Evolutionary conservation across 2,888 invertebrate genomes (phyloP).

Genomic region (Diaprepes abbreviatus): DNA sequence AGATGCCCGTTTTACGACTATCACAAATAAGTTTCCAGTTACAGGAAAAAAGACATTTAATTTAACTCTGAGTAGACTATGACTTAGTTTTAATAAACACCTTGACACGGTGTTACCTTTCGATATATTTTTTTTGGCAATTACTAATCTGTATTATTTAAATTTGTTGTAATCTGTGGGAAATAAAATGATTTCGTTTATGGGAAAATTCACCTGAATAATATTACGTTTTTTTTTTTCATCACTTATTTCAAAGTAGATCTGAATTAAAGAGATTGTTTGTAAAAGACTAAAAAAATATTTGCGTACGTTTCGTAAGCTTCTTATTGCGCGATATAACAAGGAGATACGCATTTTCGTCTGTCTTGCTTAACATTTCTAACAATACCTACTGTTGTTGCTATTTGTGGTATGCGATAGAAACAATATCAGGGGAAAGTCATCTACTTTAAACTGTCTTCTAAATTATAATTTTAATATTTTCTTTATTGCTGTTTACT

Average conservation of each 20-base stretch:
- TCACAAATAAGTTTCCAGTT: too few relatives aligned
- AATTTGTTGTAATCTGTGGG: not conserved
- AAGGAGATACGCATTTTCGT: slow-evolving; percentile 30
- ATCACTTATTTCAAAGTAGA: not conserved
- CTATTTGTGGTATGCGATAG: slow-evolving; percentile 19
- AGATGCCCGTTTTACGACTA: too few relatives aligned
- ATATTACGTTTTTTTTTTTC: not conserved
- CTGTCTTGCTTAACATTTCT: slow-evolving; percentile 24
- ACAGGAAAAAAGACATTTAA: too few relatives aligned
- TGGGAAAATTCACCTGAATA: not conserved
- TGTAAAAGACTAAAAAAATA: not conserved
- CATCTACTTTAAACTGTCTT: too few relatives aligned
- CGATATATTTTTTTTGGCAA: too few relatives aligned
- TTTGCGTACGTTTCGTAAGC: slow-evolving; percentile 11
- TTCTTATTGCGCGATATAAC: slow-evolving; percentile 13
- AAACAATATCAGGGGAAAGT: too few relatives aligned
- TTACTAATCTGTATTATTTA: too few relatives aligned
- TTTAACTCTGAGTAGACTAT: too few relatives aligned
- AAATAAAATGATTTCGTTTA: not conserved
- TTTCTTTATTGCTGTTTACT: too few relatives aligned
- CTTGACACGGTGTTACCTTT: too few relatives aligned
- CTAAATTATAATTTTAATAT: too few relatives aligned
- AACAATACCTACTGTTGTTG: slow-evolving; percentile 36
- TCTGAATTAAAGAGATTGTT: not conserved
- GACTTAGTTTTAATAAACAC: too few relatives aligned